These are phyloP conservation scores for Stenopsyche tienmushanensis DNA, from an alignment of 1,140 invertebrate species.

Conservation along the genomic window DNA sequence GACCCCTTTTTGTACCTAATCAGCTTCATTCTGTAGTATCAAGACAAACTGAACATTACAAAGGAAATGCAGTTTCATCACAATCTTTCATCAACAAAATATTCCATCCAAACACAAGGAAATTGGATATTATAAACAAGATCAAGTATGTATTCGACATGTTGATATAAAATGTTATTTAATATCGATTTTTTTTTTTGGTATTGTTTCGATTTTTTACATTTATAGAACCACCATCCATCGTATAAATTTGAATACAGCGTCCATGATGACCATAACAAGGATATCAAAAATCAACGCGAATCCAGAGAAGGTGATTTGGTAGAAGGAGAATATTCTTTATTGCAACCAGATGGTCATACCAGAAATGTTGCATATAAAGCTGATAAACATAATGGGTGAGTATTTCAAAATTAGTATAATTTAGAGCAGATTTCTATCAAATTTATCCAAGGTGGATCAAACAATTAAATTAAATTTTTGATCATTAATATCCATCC, in stretches of 20 bases:
- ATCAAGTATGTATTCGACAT: conserved; percentile 2
- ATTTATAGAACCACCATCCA: conserved; percentile 31
- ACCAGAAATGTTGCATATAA: conserved; percentile 46
- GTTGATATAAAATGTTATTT: conserved; percentile 1
- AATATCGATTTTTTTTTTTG: background rate
- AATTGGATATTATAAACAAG: background rate
- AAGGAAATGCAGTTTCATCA: conserved; percentile 14
- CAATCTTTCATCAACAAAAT: conserved; percentile 13
- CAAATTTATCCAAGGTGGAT: no score
- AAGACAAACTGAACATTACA: no score
- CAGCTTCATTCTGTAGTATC: no score
- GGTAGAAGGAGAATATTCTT: conserved; percentile 47
- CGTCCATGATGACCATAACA: conserved; percentile 45
- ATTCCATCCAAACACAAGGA: background rate
- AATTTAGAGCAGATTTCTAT: no score
- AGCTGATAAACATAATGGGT: conserved; percentile 40
- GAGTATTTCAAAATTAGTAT: no score
- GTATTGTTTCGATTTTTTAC: conserved; percentile 3
- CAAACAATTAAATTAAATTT: no score
- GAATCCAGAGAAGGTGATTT: conserved; percentile 45
- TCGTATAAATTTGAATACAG: conserved; percentile 44
- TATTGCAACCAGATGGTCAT: conserved; percentile 47
- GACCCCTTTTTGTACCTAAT: no score
- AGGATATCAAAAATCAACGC: conserved; percentile 45
- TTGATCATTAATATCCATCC: no score